These are phyloP conservation scores for Ptycholaimellus sp. DNA, from an alignment of 2,888 invertebrate genomes.

Conservation along the genomic window DNA sequence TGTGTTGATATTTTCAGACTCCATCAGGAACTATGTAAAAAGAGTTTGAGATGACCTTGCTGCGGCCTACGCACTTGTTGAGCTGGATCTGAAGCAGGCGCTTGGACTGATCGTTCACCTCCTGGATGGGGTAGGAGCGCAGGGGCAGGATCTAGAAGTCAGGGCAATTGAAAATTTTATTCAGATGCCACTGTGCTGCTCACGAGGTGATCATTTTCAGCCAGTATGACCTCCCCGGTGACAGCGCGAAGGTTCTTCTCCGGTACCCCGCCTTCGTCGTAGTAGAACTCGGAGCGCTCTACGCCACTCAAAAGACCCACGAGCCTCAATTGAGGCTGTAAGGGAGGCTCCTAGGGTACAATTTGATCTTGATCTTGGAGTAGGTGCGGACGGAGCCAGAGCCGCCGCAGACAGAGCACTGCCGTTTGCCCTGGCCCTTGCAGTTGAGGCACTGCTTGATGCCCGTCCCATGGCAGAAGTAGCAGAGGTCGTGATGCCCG, in stretches of 20 bases:
- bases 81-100: conserved; percentile 19
- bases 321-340: neutral
- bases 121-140: conserved; percentile 14
- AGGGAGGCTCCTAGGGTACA: conserved; percentile 11
- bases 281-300: conserved; percentile 19
- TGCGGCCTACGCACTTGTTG: conserved; percentile 17
- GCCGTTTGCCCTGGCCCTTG: conserved; percentile 23
- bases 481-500: conserved; percentile 21
- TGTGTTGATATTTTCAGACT: too few relatives aligned
- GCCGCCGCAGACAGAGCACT: conserved; percentile 18
- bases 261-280: conserved; percentile 19
- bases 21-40: too few relatives aligned
- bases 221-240: conserved; percentile 11
- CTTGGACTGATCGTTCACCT: conserved; percentile 20
- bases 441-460: conserved; percentile 22
- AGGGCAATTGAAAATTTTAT: neutral
- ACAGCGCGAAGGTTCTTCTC: conserved; percentile 12
- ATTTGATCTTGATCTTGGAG: conserved; percentile 20
- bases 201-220: too few relatives aligned
- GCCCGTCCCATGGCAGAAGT: conserved; percentile 22
- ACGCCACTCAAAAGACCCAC: conserved; percentile 12
- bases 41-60: too few relatives aligned
- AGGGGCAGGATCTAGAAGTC: conserved; percentile 19
- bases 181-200: neutral
- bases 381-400: conserved; percentile 17